Conservation (phyloP, 2,797 vertebrate genomes). For the Hydrolagus colliei region DNA sequence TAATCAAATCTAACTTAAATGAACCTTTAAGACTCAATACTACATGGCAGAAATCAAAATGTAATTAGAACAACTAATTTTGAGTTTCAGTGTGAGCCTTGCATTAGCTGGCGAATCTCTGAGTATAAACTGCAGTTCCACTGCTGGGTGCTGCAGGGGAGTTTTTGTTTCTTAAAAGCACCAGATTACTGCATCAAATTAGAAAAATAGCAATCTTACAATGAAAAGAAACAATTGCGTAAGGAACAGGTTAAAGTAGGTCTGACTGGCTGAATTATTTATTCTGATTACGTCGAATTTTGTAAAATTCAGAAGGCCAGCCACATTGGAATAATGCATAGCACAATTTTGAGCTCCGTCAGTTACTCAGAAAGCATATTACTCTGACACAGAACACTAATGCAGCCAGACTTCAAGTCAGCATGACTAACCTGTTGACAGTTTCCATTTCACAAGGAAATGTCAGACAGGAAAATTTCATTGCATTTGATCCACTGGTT, state of each 20-base stretch:
- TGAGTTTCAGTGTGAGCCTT: background rate
- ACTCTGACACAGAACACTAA: conserved; percentile 4
- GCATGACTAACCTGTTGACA: conserved; percentile 9
- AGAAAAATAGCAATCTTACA: background rate
- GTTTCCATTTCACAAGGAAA: background rate
- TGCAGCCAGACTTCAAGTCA: conserved; percentile 5
- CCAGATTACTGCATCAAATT: background rate
- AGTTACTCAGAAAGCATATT: background rate
- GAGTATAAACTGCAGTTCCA: background rate
- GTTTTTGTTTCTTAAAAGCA: too few relatives aligned
- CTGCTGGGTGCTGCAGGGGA: too few relatives aligned
- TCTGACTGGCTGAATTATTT: background rate
- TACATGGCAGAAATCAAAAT: too few relatives aligned
- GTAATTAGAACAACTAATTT: too few relatives aligned
- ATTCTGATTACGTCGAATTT: background rate
- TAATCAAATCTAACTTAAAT: too few relatives aligned
- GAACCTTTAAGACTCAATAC: too few relatives aligned
- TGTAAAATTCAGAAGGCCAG: background rate
- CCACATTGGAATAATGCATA: background rate
- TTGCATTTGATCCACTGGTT: background rate
- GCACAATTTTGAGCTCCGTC: conserved; percentile 10
- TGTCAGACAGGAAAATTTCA: conserved; percentile 8
- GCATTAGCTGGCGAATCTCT: background rate
- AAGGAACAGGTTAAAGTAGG: background rate
- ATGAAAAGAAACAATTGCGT: background rate